These are phyloP conservation scores for Apoderus coryli DNA, from an alignment of 2,888 invertebrate genomes.

Conservation along the genomic window DNA sequence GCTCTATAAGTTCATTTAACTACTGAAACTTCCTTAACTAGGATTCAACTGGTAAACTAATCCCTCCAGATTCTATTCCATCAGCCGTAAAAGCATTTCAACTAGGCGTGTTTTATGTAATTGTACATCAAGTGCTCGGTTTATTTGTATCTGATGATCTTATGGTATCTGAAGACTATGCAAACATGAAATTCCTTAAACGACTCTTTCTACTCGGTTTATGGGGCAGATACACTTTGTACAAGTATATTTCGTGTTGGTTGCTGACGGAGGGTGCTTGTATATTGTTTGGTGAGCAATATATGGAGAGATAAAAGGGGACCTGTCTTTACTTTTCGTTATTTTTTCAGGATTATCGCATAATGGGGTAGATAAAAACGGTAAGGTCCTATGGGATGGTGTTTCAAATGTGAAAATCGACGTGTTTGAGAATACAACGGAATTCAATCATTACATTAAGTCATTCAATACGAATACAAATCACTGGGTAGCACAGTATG, in stretches of 20 bases:
- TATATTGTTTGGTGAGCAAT: constrained; percentile 39
- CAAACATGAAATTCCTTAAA: constrained; percentile 37
- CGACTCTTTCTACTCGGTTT: constrained; percentile 55
- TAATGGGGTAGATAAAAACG: constrained; percentile 54
- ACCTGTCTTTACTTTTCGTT: too few species aligned
- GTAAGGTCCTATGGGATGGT: constrained; percentile 66
- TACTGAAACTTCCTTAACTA: constrained; percentile 6
- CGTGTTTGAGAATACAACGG: constrained; percentile 67
- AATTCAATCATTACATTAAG: constrained; percentile 74
- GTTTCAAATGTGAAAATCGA: constrained; percentile 78
- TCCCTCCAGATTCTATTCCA: constrained; percentile 26
- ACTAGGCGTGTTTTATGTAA: constrained; percentile 58
- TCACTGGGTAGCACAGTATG: constrained; percentile 82
- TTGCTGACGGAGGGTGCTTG: constrained; percentile 72
- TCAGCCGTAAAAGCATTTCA: constrained; percentile 46
- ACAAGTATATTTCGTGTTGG: constrained; percentile 92
- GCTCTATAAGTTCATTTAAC: neutral
- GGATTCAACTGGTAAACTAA: constrained; percentile 10
- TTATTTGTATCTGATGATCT: constrained; percentile 57
- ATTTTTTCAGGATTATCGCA: constrained; percentile 64
- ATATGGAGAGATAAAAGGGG: too few species aligned
- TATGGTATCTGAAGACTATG: constrained; percentile 50
- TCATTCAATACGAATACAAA: constrained; percentile 96
- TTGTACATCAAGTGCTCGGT: constrained; percentile 59
- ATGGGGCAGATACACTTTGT: constrained; percentile 75